Base-by-base conservation (phyloP, 2,888 invertebrate species). In the Drosophila mercatorum region DNA sequence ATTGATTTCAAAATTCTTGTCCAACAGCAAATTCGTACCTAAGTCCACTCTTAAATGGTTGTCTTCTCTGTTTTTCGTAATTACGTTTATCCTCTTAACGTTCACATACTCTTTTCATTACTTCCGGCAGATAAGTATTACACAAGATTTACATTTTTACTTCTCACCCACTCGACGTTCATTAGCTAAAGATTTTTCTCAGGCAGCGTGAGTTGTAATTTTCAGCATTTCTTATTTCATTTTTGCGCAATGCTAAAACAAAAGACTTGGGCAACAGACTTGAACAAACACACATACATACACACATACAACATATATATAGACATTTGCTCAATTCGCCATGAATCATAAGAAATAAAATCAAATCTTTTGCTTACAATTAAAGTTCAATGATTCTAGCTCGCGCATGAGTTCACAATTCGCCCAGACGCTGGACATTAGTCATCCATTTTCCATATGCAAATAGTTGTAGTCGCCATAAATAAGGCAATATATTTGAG, bases 311-410 rank as follows among this genome's bases (percentile, higher is more conserved):
- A 49, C 40, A 40, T 10, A 36, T 38, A 41, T 38, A 44, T 58
- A 58, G 43, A 62, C 36, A 60, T 60, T 71, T 63, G 64, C 51
- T 58, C 34, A 22, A 26, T n/a, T 31, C 49, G 41, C 40, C 52
- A 57, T 75, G 80, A 75, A 28, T 75, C 75, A 78, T 71, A 51
- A 40, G 31, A 49, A 40, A 14, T 14, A n/a, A 44, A 53, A 34
- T 7, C 5, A 55, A 63, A 55, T 72, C 60, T 43, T 57, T 70
- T 68, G 53, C 59, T 46, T 57, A 61, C 58, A 75, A 74, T 69
- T 66, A 69, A 76, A 78, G 85, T 84, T 89, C 88, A 87, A 78
- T 81, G 88, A 87, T 87, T 84, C 68, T 83, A 67, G 66, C 55
- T 41, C 67, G 38, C 46, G 61, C 64, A 78, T 74, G 72, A 88